Conservation (phyloP, 2,113 vertebrate species). For the Numida meleagris region DNA sequence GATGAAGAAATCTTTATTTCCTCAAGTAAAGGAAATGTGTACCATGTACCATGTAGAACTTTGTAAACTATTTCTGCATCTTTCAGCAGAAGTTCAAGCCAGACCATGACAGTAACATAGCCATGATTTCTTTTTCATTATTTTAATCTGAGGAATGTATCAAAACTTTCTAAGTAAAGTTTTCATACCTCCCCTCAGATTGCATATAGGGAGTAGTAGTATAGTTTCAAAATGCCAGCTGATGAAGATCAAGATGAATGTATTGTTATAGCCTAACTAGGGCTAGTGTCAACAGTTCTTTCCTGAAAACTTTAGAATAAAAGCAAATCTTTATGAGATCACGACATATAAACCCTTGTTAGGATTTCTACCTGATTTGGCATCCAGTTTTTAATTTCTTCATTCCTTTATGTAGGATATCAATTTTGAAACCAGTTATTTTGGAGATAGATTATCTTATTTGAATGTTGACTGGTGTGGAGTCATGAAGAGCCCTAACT, state of each 20-base stretch:
- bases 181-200: neutral
- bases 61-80: neutral
- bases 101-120: neutral
- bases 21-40: neutral
- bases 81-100: neutral
- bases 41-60: neutral
- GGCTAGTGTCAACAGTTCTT: neutral
- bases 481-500: neutral
- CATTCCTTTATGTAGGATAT: neutral
- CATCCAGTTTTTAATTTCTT: neutral
- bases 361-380: neutral
- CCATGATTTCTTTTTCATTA: neutral
- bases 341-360: neutral
- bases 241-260: neutral
- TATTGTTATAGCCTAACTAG: neutral
- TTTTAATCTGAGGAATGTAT: neutral
- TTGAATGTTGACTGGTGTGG: neutral
- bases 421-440: neutral
- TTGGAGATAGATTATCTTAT: neutral
- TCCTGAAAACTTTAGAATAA: neutral
- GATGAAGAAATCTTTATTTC: neutral
- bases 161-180: slow-evolving; percentile 17
- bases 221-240: neutral
- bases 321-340: accelerated
- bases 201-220: neutral